Base-by-base conservation (phyloP, 1,140 invertebrate species). In the Drosophila pseudoananassae region DNA sequence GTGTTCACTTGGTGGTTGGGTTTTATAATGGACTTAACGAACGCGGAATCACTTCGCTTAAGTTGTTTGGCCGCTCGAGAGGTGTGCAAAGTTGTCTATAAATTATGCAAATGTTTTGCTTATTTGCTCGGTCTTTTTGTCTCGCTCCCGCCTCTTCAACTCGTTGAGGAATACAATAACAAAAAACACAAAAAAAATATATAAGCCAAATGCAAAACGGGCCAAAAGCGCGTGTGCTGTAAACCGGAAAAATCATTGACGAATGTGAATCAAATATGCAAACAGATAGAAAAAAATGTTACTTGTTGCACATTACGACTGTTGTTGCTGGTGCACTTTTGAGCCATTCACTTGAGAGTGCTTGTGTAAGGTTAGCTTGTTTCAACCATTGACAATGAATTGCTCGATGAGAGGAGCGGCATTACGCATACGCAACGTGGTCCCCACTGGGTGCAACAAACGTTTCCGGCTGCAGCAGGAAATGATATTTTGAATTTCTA, bases 371-470 rank as follows among this genome's bases (percentile, higher is more conserved):
- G 71, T 75, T 75, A 75, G 72, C 57, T 43, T 25, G 49, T 64
- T 51, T 49, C 29, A 68, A 72, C 63, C 72, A 76, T 76, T 76
- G 73, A 76, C 73, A 76, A 68, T 76, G 73, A 76, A 76, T 76
- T 75, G 53, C 47, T 57, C 8, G 66, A 31, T 52, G 40, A 63
- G 68, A 63, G 57, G 31, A 59, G 50, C 56, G 51, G 54, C 51
- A 76, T 76, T 76, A 76, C 71, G 71, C 73, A 76, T 76, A 76
- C 72, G 72, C 73, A 66, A 53, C 50, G 72, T 76, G 52, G 20
- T 25, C 38, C 52, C 23, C 31, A 12, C 52, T 17, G 52, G 55
- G 45, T 66, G 63, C 58, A 66, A 12, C 43, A 49, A 57, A 76
- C 72, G 68, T 58, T 76, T 76, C 72, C 72, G 72, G 53, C 53